A percentile compares a stretch with the other conserved stretches of the same genome.
Evolutionary conservation across 2,113 vertebrate species (phyloP).

Genomic region (Reinhardtius hippoglossoides): DNA sequence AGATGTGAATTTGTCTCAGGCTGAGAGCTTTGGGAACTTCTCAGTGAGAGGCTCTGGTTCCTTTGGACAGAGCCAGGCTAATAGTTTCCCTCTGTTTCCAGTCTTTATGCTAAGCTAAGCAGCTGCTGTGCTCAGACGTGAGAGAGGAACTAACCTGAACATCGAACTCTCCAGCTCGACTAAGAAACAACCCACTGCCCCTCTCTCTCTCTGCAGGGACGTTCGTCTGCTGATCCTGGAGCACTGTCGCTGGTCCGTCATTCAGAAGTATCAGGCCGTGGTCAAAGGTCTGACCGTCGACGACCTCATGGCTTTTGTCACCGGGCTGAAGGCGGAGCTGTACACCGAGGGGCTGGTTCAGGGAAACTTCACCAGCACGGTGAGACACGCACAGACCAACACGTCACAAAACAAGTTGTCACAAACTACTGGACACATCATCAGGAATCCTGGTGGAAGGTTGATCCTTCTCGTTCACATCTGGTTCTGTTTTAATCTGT

Average conservation of each 20-base stretch:
- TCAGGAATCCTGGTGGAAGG: no score
- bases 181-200: no score
- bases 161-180: no score
- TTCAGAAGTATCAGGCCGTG: slow-evolving; percentile 90
- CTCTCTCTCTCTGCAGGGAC: slow-evolving; percentile 81
- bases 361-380: slow-evolving; percentile 91
- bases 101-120: not conserved
- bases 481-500: not conserved
- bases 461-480: not conserved
- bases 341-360: slow-evolving; percentile 93
- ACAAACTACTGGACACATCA: no score
- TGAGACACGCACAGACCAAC: slow-evolving; percentile 70
- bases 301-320: slow-evolving; percentile 86
- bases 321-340: slow-evolving; percentile 88
- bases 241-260: slow-evolving; percentile 92
- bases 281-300: slow-evolving; percentile 86
- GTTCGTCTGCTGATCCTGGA: slow-evolving; percentile 92
- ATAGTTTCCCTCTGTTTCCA: no score
- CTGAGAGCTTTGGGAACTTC: no score
- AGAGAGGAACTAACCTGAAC: no score
- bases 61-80: no score
- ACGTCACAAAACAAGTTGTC: no score
- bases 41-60: no score
- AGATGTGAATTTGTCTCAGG: no score
- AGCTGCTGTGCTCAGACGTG: no score